Conservation (phyloP, 2,888 invertebrate genomes). For the Amphipoea oculea region DNA sequence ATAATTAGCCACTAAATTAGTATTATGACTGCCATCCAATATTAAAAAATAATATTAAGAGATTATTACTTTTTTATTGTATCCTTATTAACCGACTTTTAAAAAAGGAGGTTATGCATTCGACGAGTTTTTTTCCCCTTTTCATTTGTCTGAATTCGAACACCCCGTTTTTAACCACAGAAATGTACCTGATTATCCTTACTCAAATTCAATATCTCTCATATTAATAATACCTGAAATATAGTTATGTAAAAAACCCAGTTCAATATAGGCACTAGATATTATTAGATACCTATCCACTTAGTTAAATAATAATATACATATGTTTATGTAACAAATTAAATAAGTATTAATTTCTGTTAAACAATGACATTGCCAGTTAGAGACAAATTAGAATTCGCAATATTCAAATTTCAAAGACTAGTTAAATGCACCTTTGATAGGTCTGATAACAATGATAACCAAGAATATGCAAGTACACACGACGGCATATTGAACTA, state of each 20-base stretch:
- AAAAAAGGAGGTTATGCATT: neutral
- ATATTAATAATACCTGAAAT: neutral
- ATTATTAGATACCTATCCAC: constrained; percentile 17
- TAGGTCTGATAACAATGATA: neutral
- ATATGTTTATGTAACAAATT: constrained; percentile 17
- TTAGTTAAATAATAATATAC: constrained; percentile 33
- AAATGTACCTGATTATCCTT: constrained; percentile 42
- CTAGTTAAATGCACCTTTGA: neutral
- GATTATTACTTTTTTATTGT: neutral
- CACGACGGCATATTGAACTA: neutral
- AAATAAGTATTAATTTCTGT: constrained; percentile 13
- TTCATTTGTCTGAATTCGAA: neutral
- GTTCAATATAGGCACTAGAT: constrained; percentile 35
- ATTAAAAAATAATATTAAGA: neutral
- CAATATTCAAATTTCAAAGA: neutral
- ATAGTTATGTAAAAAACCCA: neutral
- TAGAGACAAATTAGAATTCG: neutral
- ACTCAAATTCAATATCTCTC: constrained; percentile 32
- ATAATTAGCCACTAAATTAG: constrained; percentile 18
- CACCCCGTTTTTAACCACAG: neutral
- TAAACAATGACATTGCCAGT: neutral
- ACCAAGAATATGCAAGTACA: neutral
- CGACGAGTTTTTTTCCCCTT: neutral
- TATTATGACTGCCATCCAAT: constrained; percentile 47
- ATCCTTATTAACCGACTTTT: neutral